phyloP scores from a whole-genome alignment of 2,888 invertebrate genomes.

The Lasioglossum figueresi region DNA sequence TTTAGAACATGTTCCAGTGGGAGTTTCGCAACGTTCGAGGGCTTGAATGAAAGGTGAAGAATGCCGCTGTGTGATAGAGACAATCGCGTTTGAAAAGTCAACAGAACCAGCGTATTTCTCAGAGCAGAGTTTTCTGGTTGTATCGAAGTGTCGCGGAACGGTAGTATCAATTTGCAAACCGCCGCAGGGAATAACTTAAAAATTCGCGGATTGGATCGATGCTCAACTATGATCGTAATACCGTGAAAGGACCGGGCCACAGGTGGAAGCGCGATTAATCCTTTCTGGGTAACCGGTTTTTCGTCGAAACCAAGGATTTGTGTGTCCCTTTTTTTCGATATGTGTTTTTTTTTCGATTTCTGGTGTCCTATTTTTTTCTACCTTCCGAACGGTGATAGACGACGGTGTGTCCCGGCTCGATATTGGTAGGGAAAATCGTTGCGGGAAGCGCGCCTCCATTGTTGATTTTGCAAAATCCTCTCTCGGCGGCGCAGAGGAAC shows the following conservation, averaged over 20 bases:
- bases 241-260: conserved; percentile 14
- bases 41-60: neutral
- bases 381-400: neutral
- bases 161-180: neutral
- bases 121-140: neutral
- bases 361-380: conserved; percentile 1
- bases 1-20: neutral
- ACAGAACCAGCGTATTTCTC: neutral
- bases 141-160: neutral
- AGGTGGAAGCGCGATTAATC: conserved; percentile 51
- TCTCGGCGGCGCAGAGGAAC: conserved; percentile 8
- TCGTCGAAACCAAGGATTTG: conserved; percentile 42
- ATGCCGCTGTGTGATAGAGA: neutral
- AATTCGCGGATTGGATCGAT: neutral
- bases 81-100: neutral
- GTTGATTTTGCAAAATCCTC: conserved; percentile 51
- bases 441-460: neutral
- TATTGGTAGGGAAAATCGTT: conserved; percentile 41
- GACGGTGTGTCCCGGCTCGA: conserved; percentile 18
- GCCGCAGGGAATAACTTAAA: neutral
- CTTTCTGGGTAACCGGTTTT: conserved; percentile 48
- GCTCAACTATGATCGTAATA: neutral
- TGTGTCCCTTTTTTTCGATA: conserved; percentile 19
- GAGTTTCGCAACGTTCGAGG: neutral
- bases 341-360: conserved; percentile 5